Conservation (phyloP, 2,113 vertebrate species). For the Osmerus eperlanus region DNA sequence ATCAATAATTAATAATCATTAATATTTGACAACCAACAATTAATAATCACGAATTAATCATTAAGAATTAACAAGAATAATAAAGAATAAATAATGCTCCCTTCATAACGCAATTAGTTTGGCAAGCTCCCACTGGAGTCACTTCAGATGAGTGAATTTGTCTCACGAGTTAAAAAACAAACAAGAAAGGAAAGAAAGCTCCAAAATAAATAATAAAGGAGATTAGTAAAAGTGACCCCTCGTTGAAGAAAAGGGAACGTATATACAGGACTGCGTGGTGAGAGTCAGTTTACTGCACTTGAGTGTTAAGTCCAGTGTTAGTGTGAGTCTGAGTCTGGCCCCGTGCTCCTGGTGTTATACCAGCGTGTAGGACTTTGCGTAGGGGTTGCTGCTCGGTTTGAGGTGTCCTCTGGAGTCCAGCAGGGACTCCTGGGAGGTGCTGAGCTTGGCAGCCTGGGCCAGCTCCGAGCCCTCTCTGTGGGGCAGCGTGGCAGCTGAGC, state of each 20-base stretch:
- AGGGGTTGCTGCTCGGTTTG: slow-evolving; percentile 95
- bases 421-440: slow-evolving; percentile 98
- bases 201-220: slow-evolving; percentile 68
- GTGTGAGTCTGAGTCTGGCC: slow-evolving; percentile 59
- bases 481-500: slow-evolving; percentile 90
- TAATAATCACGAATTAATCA: slow-evolving; percentile 65
- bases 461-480: slow-evolving; percentile 95
- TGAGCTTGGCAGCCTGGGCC: slow-evolving; percentile 96
- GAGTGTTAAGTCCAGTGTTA: slow-evolving; percentile 70
- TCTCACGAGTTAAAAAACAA: slow-evolving; percentile 61
- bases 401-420: slow-evolving; percentile 97
- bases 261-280: slow-evolving; percentile 76
- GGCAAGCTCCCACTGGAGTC: slow-evolving; percentile 80
- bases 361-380: slow-evolving; percentile 98
- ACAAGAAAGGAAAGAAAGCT: slow-evolving; percentile 58
- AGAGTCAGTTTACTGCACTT: slow-evolving; percentile 73
- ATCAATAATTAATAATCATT: slow-evolving; percentile 67
- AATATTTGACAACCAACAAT: slow-evolving; percentile 69
- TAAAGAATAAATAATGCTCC: slow-evolving; percentile 68
- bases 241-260: slow-evolving; percentile 50
- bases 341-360: slow-evolving; percentile 91
- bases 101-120: slow-evolving; percentile 80
- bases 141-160: slow-evolving; percentile 84
- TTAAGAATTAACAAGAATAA: slow-evolving; percentile 65
- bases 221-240: slow-evolving; percentile 71